Percentiles rank a stretch among this genome's conserved stretches.
Evolutionary conservation across 1,140 invertebrate species (phyloP).

Genomic region (Heliconius melpomene): DNA sequence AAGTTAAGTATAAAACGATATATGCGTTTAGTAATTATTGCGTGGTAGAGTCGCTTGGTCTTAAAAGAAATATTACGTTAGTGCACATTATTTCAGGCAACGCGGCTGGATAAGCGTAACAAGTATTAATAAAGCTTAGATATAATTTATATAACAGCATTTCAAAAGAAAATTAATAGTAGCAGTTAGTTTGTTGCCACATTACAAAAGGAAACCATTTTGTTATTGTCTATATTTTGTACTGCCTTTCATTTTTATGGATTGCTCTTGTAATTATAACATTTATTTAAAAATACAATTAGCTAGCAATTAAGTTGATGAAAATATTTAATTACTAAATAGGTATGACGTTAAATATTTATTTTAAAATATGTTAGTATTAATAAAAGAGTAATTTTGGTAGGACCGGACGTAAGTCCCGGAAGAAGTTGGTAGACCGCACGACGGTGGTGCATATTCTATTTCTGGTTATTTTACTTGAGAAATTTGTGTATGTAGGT

Average conservation of each 20-base stretch:
- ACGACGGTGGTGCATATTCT: neutral
- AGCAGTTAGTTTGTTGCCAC: conserved; percentile 24
- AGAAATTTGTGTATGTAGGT: neutral
- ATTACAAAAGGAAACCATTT: conserved; percentile 27
- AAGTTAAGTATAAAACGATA: conserved; percentile 18
- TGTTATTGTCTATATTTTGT: conserved; percentile 8
- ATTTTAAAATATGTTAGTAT: neutral
- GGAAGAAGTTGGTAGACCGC: neutral
- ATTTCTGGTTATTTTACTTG: neutral
- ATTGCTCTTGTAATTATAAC: conserved; percentile 5
- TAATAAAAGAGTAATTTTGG: neutral
- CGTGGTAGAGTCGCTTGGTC: conserved; percentile 27
- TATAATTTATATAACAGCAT: conserved; percentile 38
- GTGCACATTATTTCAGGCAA: conserved; percentile 39
- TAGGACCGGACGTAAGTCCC: neutral
- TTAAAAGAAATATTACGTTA: conserved; percentile 35
- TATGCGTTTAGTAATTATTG: conserved; percentile 38
- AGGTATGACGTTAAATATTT: too few species aligned
- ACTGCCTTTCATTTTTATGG: conserved; percentile 12
- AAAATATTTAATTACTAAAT: too few species aligned
- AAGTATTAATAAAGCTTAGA: conserved; percentile 43
- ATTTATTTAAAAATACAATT: neutral
- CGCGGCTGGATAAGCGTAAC: conserved; percentile 38
- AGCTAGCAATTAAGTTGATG: too few species aligned
- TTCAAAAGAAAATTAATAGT: conserved; percentile 31